Base-by-base conservation (phyloP, 2,797 vertebrate species). In the Rhinella marina region DNA sequence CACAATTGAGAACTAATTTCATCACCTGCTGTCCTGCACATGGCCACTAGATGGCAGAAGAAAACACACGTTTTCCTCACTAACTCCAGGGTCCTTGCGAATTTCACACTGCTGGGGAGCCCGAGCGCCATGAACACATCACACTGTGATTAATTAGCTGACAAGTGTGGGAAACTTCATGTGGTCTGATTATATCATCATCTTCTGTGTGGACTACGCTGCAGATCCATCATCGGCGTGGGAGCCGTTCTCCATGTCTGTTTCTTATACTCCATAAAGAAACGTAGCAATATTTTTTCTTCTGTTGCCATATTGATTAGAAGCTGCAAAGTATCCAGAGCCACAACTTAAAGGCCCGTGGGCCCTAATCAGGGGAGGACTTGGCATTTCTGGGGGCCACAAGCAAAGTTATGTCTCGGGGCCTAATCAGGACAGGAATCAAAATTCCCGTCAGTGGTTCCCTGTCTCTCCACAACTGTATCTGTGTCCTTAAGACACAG, bases 131-230 rank as follows among this genome's bases (percentile, higher is more conserved):
- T 10, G 54, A 17, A 41, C 56, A 48, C n/a, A 64, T 75, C 27
- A 59, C 57, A 21, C 57, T 41, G 83, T 76, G 83, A 85, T 85
- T 85, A 61, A 85, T 85, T 27, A 64, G 10, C 70, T 25, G 61
- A 75, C 83, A 85, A 85, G 83, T 85, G 83, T 85, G 83, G 72
- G 83, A 85, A 85, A 52, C 70, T 61, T 84, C 82, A 84, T 75
- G 72, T 56, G 70, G 52, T 72, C 32, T 32, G 12, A 84, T 84
- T 84, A 76, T 76, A 75, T 13, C 32, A 57, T 25, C 56, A 85
- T 85, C 59, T 84, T 59, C 64, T 56, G 13, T 57, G 52, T 56
- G 81, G 68, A 70, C 64, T 56, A 50, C 54, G 72, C 32, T 56
- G n/a, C 14, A 72, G 7, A 72, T 72, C 68, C 19, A 54, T 48